Percentiles rank a stretch among this genome's conserved stretches.
Conservation (phyloP, 2,113 vertebrate genomes). For the Thermophis baileyi region DNA sequence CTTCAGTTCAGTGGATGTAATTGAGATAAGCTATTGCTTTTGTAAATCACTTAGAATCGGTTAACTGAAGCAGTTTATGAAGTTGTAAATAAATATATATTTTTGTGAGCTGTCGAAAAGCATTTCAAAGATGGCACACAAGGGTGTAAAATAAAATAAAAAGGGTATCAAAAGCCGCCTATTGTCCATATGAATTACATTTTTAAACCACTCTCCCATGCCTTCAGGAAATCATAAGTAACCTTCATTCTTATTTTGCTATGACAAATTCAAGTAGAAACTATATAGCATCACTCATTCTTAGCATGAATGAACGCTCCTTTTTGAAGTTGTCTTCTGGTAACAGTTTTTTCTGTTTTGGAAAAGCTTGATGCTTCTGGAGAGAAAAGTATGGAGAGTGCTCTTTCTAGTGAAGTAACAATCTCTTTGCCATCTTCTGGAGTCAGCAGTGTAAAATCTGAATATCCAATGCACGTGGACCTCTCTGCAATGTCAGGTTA, state of each 20-base stretch:
- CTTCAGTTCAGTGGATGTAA: background rate
- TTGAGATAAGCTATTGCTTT: background rate
- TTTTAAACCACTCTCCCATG: background rate
- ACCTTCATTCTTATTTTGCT: rapidly evolving
- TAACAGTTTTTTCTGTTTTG: conserved; percentile 5
- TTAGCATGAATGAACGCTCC: background rate
- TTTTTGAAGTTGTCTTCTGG: background rate
- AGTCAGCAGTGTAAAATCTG: background rate
- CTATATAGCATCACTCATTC: background rate
- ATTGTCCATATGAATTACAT: background rate
- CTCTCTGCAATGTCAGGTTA: conserved; percentile 28
- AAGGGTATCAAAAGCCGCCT: background rate
- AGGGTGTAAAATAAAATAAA: background rate
- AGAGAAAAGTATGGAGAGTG: background rate
- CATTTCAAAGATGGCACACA: background rate
- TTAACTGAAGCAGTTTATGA: background rate
- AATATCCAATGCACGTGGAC: rapidly evolving
- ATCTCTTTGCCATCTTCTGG: background rate
- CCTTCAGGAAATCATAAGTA: background rate
- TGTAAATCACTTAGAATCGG: background rate
- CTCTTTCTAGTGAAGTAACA: background rate
- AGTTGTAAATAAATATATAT: background rate
- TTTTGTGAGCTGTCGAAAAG: background rate
- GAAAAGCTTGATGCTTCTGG: background rate
- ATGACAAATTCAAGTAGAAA: background rate